Evolutionary conservation across 1,140 invertebrate species (phyloP), one percentile per base, ranked within the genome.

Genomic region (Apis dorsata): DNA sequence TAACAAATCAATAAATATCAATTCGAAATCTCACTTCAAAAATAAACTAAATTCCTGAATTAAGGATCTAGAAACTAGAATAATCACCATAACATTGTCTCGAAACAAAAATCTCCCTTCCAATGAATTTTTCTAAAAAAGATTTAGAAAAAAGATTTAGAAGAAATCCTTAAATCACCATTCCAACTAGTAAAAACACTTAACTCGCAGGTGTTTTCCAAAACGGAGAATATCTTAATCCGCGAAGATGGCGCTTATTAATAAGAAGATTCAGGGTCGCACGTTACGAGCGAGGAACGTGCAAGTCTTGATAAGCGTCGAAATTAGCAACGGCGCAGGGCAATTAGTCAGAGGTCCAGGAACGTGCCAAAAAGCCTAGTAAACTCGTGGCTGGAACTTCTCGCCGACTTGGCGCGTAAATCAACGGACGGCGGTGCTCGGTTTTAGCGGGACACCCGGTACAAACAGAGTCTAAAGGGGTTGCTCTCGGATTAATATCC

Each of bases 401-500:
- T 68, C 87, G 69, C n/a, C 79, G 90, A 91, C 90, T 91, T 90
- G 65, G 85, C 55, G 75, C 88, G 90, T 91, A 91, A 91, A 91
- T 91, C 91, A 91, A 82, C 13, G 63, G 81, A 83, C 82, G 53
- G 53, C 83, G 74, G 66, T 76, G 79, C 81, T 81, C 73, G 72
- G 86, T 91, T 91, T 90, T 86, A 89, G 79, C 74, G 78, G 76
- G 79, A 87, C 86, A 81, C 90, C 84, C 90, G 88, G 85, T 90
- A 90, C 84, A 90, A 82, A 78, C 85, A 71, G 66, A 66, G 72
- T 19, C 0, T 21, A 70, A 24, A 28, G 68, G 73, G 82, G 60
- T 88, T 90, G 89, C 90, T 88, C 85, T 86, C 70, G 86, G 86
- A 90, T 91, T 91, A 91, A 91, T 91, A 91, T 91, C 87, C 86